Base-by-base conservation (phyloP, 2,113 vertebrate genomes). In the Cisticola juncidis region DNA sequence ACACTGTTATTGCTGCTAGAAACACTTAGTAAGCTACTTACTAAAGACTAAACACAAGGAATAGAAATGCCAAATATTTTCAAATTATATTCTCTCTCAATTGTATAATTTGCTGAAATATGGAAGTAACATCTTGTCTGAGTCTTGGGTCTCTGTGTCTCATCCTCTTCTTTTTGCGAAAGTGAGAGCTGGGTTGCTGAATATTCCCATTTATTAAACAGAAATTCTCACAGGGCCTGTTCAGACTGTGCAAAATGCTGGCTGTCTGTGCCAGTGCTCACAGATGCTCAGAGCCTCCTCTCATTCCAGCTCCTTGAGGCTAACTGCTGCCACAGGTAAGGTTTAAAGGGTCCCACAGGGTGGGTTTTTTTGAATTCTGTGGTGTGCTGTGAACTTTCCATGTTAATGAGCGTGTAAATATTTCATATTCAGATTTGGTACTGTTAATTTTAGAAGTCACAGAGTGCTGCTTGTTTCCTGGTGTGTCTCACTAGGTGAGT, bases 371-470 rank as follows among this genome's bases (percentile, higher is more conserved):
- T 24, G 0, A 84, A 18, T 76, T 82, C 66, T 56, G 50, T 66
- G 89, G 68, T 44, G 36, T 60, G 81, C 69, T 29, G 14, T 74
- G 92, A 91, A 78, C 65, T 79, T 91, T 82, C 44, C 87, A 60
- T 2, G 2, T 72, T 92, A 90, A 87, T 81, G 50, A 58, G 31
- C 8, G 21, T 84, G 66, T 50, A 87, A 92, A 64, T 91, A 65
- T 47, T 79, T 79, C 45, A 20, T 50, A 42, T 76, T 88, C 47
- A 22, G 68, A 56, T 68, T 79, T 79, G 5, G 4, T 65, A 31
- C 70, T 65, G 33, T 76, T 85, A 85, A 53, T 54, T 87, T 74
- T 44, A 33, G 79, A 21, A 80, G 70, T 57, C 61, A 87, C 69
- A 95, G 82, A 71, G 64, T n/a, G 14, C n/a, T 35, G 40, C 61